Evolutionary conservation across 2,113 vertebrate genomes (phyloP).

Genomic region (Perognathus longimembris): DNA sequence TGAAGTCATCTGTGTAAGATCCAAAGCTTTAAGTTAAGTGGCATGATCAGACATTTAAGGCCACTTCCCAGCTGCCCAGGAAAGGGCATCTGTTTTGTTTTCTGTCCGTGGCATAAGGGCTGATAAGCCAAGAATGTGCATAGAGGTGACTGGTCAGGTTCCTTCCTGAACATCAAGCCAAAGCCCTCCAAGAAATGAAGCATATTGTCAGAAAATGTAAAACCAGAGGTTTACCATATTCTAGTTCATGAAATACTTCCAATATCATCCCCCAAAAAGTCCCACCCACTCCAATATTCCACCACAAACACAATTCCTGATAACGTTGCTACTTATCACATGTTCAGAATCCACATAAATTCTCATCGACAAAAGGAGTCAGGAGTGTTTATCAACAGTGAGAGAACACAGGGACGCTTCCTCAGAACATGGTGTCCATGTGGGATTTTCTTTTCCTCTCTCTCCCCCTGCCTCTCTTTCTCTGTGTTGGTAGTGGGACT

Average conservation of each 20-base stretch:
- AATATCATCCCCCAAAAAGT: slow-evolving; percentile 10
- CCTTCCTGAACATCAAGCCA: neutral
- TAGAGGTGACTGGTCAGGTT: neutral
- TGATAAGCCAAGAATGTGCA: neutral
- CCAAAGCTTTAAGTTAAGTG: neutral
- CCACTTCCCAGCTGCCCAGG: neutral
- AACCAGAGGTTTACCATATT: neutral
- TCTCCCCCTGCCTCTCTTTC: too few species aligned
- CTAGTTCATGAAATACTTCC: neutral
- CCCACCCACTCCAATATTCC: neutral
- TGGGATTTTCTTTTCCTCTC: neutral
- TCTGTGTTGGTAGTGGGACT: too few species aligned
- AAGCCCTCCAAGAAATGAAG: neutral
- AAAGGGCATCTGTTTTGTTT: neutral
- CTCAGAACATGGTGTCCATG: neutral
- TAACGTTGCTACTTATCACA: neutral
- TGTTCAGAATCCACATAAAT: neutral
- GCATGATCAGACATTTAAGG: neutral
- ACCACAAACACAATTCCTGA: neutral
- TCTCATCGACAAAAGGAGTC: neutral
- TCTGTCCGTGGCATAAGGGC: neutral
- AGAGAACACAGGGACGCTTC: neutral
- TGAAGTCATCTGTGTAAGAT: neutral
- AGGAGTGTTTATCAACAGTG: neutral
- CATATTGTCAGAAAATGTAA: neutral